Evolutionary conservation across 2,888 invertebrate species (phyloP).

Genomic region (Agrochola macilenta): DNA sequence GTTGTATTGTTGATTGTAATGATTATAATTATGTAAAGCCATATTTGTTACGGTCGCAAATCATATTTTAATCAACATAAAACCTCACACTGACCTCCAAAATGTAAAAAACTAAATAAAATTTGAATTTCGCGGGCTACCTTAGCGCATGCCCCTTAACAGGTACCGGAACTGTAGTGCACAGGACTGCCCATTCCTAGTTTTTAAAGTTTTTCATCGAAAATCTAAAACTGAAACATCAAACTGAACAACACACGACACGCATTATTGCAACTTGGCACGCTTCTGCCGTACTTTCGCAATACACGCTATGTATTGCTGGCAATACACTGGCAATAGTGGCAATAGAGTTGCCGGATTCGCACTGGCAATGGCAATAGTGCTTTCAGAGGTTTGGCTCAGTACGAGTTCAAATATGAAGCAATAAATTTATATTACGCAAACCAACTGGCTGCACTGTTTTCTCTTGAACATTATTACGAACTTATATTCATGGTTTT

Average conservation of each 20-base stretch:
- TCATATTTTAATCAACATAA: too few species aligned
- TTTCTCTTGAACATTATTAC: slow-evolving; percentile 48
- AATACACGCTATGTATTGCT: slow-evolving; percentile 44
- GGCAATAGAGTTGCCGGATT: slow-evolving; percentile 45
- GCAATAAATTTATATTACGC: slow-evolving; percentile 59
- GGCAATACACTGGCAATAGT: slow-evolving; percentile 45
- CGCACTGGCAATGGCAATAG: slow-evolving; percentile 41
- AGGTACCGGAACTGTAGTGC: neutral
- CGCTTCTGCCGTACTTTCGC: slow-evolving; percentile 47
- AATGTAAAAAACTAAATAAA: too few species aligned
- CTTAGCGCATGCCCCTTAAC: too few species aligned
- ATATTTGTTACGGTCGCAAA: too few species aligned
- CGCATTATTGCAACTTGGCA: slow-evolving; percentile 62
- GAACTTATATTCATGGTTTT: slow-evolving; percentile 42
- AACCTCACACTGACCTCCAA: too few species aligned
- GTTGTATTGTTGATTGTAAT: too few species aligned
- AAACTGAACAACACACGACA: slow-evolving; percentile 28
- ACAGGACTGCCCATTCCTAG: neutral
- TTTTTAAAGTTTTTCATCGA: slow-evolving; percentile 10
- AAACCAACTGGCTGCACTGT: slow-evolving; percentile 37
- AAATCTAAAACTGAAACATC: slow-evolving; percentile 18
- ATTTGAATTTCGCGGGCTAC: too few species aligned
- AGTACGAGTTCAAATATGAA: slow-evolving; percentile 61
- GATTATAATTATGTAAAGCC: too few species aligned
- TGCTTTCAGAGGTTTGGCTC: slow-evolving; percentile 54